A percentile compares a stretch with the other conserved stretches of the same genome.
phyloP scores from a whole-genome alignment of 2,888 invertebrate species.

The Noctua fimbriata region DNA sequence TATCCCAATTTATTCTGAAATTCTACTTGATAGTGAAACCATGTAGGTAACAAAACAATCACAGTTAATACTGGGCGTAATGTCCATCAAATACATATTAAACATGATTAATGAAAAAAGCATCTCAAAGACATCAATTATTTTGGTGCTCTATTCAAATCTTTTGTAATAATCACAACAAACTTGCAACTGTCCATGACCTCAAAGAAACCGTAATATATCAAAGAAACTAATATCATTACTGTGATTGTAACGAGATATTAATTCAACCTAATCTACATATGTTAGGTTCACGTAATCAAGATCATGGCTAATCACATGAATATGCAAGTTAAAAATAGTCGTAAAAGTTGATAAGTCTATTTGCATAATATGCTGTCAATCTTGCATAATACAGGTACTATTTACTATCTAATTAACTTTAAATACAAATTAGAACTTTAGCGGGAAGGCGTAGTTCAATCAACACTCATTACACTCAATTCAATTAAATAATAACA shows the following conservation, averaged over 20 bases:
- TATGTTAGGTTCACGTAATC: constrained; percentile 27
- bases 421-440: background rate
- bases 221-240: constrained; percentile 33
- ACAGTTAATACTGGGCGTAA: background rate
- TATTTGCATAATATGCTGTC: constrained; percentile 19
- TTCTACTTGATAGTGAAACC: no score
- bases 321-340: constrained; percentile 16
- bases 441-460: constrained; percentile 9
- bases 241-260: constrained; percentile 34
- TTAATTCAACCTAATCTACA: constrained; percentile 36
- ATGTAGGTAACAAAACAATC: background rate
- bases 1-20: background rate
- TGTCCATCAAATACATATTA: background rate
- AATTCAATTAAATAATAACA: constrained; percentile 1
- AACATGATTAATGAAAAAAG: constrained; percentile 11
- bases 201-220: constrained; percentile 33
- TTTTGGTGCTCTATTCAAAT: constrained; percentile 18
- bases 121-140: constrained; percentile 16
- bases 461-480: background rate
- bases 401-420: background rate
- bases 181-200: constrained; percentile 39
- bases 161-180: constrained; percentile 21
- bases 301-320: constrained; percentile 41
- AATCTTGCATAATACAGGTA: background rate
- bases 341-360: constrained; percentile 15